A percentile compares a stretch with the other conserved stretches of the same genome.
Evolutionary conservation across 2,888 invertebrate genomes (phyloP).

Genomic region (Apodemia mormo): DNA sequence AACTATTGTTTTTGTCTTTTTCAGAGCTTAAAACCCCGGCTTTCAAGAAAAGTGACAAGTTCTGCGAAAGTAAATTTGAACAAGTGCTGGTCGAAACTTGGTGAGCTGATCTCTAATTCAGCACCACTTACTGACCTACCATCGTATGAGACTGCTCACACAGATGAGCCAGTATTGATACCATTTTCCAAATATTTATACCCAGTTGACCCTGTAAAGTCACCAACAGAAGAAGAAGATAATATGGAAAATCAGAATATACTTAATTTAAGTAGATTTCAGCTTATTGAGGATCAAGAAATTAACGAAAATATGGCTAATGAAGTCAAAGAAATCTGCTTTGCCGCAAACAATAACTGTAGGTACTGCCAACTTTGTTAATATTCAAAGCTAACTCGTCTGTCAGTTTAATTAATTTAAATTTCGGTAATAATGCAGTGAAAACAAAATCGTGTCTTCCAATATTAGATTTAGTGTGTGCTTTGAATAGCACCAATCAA

Average conservation of each 20-base stretch:
- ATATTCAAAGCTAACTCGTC: slow-evolving; percentile 40
- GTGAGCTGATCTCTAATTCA: slow-evolving; percentile 77
- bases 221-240: slow-evolving; percentile 66
- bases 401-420: slow-evolving; percentile 34
- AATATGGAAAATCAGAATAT: slow-evolving; percentile 76
- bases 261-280: slow-evolving; percentile 64
- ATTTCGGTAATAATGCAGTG: slow-evolving; percentile 68
- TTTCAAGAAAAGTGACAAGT: slow-evolving; percentile 79
- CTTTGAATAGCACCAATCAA: slow-evolving; percentile 49
- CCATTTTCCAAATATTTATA: slow-evolving; percentile 70
- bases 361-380: slow-evolving; percentile 75
- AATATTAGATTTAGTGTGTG: slow-evolving; percentile 68
- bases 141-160: slow-evolving; percentile 72
- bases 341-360: slow-evolving; percentile 63
- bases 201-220: slow-evolving; percentile 68
- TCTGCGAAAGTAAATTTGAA: slow-evolving; percentile 84
- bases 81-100: slow-evolving; percentile 84
- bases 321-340: slow-evolving; percentile 81
- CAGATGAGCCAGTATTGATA: slow-evolving; percentile 67
- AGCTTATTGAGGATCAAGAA: slow-evolving; percentile 66
- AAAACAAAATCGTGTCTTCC: slow-evolving; percentile 81
- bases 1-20: slow-evolving; percentile 50
- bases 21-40: slow-evolving; percentile 80
- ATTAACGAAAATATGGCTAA: slow-evolving; percentile 82
- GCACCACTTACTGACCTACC: slow-evolving; percentile 71